Percentiles rank a stretch among this genome's conserved stretches.
These are phyloP conservation scores for Hydrophis major DNA, from an alignment of 2,797 vertebrate species.

Conservation along the genomic window DNA sequence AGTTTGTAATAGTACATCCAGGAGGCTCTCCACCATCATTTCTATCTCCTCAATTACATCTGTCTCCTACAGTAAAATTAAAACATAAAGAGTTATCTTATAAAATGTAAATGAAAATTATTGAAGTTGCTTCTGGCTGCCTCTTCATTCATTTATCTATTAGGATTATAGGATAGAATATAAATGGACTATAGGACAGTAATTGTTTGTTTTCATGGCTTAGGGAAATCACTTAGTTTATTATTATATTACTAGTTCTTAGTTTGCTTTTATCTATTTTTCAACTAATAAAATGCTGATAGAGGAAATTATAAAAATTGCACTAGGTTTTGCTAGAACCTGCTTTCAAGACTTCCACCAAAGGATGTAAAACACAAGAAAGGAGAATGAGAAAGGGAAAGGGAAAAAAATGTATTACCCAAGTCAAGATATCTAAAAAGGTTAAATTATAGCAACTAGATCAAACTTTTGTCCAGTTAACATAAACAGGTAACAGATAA, in stretches of 20 bases:
- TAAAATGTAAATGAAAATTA: background rate
- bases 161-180: background rate
- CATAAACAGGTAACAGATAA: no score
- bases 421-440: background rate
- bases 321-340: background rate
- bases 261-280: background rate
- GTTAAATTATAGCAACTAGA: background rate
- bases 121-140: background rate
- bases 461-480: background rate
- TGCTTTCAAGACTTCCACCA: background rate
- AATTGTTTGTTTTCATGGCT: background rate
- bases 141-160: background rate
- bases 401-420: background rate
- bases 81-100: conserved; percentile 55
- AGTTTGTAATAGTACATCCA: conserved; percentile 98
- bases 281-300: background rate
- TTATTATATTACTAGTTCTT: background rate
- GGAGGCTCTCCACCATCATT: conserved; percentile 99
- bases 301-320: background rate
- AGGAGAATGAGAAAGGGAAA: background rate
- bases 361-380: background rate
- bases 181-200: background rate
- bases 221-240: background rate
- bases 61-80: conserved; percentile 81
- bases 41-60: conserved; percentile 98